Percentiles rank a stretch among this genome's conserved stretches.
Conservation (phyloP, 2,888 invertebrate species). For the Hirtodrosophila trivittata region DNA sequence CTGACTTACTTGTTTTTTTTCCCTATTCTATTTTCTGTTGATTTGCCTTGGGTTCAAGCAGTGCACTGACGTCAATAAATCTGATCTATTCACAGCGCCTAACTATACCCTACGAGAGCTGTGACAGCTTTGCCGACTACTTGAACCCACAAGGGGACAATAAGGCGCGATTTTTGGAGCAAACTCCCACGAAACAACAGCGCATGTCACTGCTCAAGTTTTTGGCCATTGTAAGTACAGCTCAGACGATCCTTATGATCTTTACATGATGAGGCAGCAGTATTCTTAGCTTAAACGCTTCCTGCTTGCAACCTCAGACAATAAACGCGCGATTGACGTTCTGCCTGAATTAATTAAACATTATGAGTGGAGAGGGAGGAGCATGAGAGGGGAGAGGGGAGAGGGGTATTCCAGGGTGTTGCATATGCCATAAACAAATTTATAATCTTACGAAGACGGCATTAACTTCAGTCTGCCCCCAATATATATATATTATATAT, state of each 20-base stretch:
- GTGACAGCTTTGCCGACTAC: too few species aligned
- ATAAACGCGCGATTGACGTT: constrained; percentile 56
- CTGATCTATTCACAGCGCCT: constrained; percentile 71
- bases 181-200: constrained; percentile 62
- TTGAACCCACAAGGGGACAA: constrained; percentile 60
- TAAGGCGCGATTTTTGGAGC: constrained; percentile 42
- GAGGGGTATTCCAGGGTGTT: constrained; percentile 19
- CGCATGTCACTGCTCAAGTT: constrained; percentile 87
- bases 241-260: constrained; percentile 4
- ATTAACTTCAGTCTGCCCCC: constrained; percentile 32
- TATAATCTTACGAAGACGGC: constrained; percentile 52
- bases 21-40: neutral
- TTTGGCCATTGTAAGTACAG: constrained; percentile 91
- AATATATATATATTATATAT: too few species aligned
- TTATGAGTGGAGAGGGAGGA: constrained; percentile 26
- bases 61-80: constrained; percentile 39
- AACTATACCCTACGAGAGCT: constrained; percentile 66
- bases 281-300: constrained; percentile 43
- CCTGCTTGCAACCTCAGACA: constrained; percentile 66
- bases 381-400: neutral
- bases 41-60: constrained; percentile 21
- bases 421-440: constrained; percentile 31
- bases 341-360: constrained; percentile 67
- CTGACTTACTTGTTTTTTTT: constrained; percentile 7
- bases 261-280: constrained; percentile 32